A percentile compares a stretch with the other conserved stretches of the same genome.
These are phyloP conservation scores for Hyppa rectilinea DNA, from an alignment of 2,888 invertebrate species.

Conservation along the genomic window DNA sequence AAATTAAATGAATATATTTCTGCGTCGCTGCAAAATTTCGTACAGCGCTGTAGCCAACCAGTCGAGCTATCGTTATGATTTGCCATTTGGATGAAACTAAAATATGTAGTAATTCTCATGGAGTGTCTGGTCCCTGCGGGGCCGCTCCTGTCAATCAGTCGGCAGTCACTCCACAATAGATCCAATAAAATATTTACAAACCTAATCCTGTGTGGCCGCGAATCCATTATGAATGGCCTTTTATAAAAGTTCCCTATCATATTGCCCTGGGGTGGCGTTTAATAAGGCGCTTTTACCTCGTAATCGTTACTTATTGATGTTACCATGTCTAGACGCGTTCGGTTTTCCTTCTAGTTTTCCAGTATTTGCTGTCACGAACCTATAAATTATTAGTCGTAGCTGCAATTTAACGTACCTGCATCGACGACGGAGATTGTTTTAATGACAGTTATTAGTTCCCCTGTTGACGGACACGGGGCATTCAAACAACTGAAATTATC, in stretches of 20 bases:
- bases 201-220: conserved; percentile 85
- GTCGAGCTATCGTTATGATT: conserved; percentile 44
- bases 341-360: conserved; percentile 74
- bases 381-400: conserved; percentile 77
- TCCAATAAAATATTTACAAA: conserved; percentile 89
- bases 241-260: conserved; percentile 80
- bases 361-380: conserved; percentile 85
- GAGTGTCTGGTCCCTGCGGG: conserved; percentile 74
- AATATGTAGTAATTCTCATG: conserved; percentile 65
- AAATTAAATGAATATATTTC: conserved; percentile 47
- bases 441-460: conserved; percentile 70
- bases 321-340: conserved; percentile 81
- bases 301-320: conserved; percentile 86
- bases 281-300: conserved; percentile 79
- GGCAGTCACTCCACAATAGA: conserved; percentile 80
- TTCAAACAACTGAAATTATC: conserved; percentile 54
- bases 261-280: conserved; percentile 77
- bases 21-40: conserved; percentile 40
- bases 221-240: conserved; percentile 86
- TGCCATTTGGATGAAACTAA: conserved; percentile 62
- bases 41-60: conserved; percentile 26
- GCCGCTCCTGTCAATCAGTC: conserved; percentile 85
- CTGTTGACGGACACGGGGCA: conserved; percentile 59
- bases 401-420: conserved; percentile 74
- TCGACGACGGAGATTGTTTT: conserved; percentile 62